Conservation (phyloP, 2,888 invertebrate species). For the Amorpha juglandis region DNA sequence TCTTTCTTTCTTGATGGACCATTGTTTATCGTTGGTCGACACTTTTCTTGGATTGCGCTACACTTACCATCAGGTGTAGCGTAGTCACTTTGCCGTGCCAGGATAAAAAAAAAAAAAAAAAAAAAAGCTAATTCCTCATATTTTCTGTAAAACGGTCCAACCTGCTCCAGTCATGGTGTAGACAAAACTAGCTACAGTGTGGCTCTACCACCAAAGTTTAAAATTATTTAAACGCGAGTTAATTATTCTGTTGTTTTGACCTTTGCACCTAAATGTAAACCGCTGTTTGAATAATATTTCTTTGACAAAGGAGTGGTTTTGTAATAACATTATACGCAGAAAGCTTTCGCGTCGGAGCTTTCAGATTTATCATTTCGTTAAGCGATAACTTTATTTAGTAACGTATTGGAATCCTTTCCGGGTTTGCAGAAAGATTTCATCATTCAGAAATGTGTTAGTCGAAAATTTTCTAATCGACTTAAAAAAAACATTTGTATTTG, state of each 20-base stretch:
- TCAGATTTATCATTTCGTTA: slow-evolving; percentile 25
- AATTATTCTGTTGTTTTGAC: neutral
- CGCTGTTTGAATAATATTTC: slow-evolving; percentile 7
- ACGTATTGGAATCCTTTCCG: slow-evolving; percentile 9
- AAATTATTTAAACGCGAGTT: neutral
- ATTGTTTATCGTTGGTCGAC: too few relatives aligned
- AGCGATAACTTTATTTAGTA: neutral
- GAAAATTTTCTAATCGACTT: neutral
- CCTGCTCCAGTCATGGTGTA: too few relatives aligned
- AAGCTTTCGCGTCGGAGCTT: slow-evolving; percentile 15
- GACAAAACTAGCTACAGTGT: too few relatives aligned
- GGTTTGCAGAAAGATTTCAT: neutral
- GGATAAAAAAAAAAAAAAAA: too few relatives aligned
- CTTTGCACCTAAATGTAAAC: neutral
- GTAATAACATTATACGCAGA: slow-evolving; percentile 10
- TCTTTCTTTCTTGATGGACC: too few relatives aligned
- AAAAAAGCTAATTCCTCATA: too few relatives aligned
- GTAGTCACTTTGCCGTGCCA: too few relatives aligned
- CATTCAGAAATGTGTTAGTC: neutral
- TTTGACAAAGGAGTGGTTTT: slow-evolving; percentile 5
- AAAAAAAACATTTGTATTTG: too few relatives aligned
- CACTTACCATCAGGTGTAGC: too few relatives aligned
- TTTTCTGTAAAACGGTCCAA: too few relatives aligned
- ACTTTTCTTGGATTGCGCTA: too few relatives aligned
- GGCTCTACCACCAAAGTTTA: neutral